Conservation (phyloP, 2,113 vertebrate genomes). For the Urocitellus parryii region DNA sequence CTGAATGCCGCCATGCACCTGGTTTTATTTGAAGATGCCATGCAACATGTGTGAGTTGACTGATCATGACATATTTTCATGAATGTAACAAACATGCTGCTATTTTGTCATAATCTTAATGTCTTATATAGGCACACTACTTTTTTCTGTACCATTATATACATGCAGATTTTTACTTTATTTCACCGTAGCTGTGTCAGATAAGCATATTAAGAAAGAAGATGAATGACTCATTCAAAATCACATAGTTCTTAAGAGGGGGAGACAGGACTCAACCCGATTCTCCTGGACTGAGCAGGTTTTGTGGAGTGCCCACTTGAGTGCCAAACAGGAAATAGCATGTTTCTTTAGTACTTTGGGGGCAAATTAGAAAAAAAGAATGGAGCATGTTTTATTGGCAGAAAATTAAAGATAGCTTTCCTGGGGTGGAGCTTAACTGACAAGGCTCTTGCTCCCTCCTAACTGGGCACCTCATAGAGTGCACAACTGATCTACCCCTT, state of each 20-base stretch:
- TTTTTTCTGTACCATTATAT: background rate
- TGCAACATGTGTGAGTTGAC: slow-evolving; percentile 89
- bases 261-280: background rate
- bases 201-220: background rate
- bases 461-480: background rate
- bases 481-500: fast-evolving
- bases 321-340: background rate
- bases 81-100: background rate
- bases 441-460: background rate
- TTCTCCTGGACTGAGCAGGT: background rate
- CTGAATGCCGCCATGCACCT: slow-evolving; percentile 88
- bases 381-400: background rate
- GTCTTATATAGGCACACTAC: background rate
- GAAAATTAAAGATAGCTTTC: background rate
- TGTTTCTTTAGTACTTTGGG: background rate
- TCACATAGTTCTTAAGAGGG: background rate
- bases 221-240: background rate
- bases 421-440: background rate
- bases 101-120: background rate
- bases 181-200: background rate
- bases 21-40: slow-evolving; percentile 90
- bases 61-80: background rate
- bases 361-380: background rate
- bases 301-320: background rate
- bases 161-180: background rate